Conservation (phyloP, 2,113 vertebrate species). For the Syngnathus typhle region DNA sequence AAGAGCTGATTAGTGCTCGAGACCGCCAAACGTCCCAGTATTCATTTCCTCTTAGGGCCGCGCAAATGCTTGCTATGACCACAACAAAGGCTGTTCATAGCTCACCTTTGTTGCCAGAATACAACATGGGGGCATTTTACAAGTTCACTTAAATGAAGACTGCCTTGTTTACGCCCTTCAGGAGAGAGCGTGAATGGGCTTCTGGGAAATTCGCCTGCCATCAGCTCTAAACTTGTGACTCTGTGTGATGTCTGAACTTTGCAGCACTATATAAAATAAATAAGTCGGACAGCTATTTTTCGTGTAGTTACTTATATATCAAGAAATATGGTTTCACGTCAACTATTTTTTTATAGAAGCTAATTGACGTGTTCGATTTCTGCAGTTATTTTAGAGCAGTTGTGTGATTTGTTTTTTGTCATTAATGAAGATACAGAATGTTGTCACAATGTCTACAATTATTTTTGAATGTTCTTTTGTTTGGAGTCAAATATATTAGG, state of each 20-base stretch:
- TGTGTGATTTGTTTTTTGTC: not conserved
- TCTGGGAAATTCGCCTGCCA: not conserved
- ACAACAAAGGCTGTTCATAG: slow-evolving; percentile 56
- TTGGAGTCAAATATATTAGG: too few relatives aligned
- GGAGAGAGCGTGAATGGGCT: not conserved
- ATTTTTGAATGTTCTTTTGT: too few relatives aligned
- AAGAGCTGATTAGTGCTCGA: slow-evolving; percentile 46
- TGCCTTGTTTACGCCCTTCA: slow-evolving; percentile 1
- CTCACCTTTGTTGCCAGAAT: slow-evolving; percentile 60
- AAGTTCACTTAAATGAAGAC: slow-evolving; percentile 1
- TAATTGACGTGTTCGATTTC: not conserved
- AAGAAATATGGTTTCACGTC: not conserved
- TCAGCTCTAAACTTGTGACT: not conserved
- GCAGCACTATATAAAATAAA: not conserved
- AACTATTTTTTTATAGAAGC: not conserved
- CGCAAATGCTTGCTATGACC: slow-evolving; percentile 52
- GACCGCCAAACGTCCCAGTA: slow-evolving; percentile 38
- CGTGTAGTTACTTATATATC: not conserved
- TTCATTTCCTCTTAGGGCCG: slow-evolving; percentile 50
- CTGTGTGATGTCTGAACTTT: not conserved
- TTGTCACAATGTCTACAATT: too few relatives aligned
- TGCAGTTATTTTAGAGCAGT: not conserved
- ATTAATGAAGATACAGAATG: too few relatives aligned
- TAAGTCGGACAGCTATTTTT: not conserved
- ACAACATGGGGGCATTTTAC: slow-evolving; percentile 53